Evolutionary conservation across 2,888 invertebrate genomes (phyloP).

Genomic region (Patella caerulea): DNA sequence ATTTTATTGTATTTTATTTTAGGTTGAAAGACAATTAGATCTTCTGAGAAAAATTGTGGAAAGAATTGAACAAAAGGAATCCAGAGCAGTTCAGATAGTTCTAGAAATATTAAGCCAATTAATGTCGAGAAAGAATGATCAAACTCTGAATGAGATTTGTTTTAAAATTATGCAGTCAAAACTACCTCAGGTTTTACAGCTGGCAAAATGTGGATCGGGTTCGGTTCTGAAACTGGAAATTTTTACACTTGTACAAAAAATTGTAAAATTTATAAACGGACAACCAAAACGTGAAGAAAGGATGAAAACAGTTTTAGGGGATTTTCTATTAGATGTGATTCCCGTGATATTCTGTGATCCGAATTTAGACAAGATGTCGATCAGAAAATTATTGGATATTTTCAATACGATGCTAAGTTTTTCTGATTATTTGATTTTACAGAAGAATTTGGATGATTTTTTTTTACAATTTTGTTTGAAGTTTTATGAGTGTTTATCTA

Average conservation of each 20-base stretch:
- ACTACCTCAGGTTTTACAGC: background rate
- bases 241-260: background rate
- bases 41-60: too few relatives aligned
- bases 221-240: background rate
- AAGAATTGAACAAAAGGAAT: too few relatives aligned
- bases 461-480: background rate
- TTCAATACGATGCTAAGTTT: slow-evolving; percentile 15
- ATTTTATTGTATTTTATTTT: too few relatives aligned
- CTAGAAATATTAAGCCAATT: background rate
- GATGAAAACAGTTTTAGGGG: background rate
- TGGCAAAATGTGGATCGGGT: too few relatives aligned
- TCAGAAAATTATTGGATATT: slow-evolving; percentile 17
- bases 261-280: background rate
- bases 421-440: background rate
- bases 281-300: background rate
- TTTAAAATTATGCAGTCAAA: background rate
- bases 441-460: background rate
- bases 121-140: background rate
- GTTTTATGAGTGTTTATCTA: background rate
- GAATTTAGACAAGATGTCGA: background rate
- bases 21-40: too few relatives aligned
- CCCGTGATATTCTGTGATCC: too few relatives aligned
- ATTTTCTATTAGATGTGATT: too few relatives aligned
- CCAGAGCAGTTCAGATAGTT: background rate
- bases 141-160: background rate